Base-by-base conservation (phyloP, 2,113 vertebrate genomes). In the Meriones unguiculatus region DNA sequence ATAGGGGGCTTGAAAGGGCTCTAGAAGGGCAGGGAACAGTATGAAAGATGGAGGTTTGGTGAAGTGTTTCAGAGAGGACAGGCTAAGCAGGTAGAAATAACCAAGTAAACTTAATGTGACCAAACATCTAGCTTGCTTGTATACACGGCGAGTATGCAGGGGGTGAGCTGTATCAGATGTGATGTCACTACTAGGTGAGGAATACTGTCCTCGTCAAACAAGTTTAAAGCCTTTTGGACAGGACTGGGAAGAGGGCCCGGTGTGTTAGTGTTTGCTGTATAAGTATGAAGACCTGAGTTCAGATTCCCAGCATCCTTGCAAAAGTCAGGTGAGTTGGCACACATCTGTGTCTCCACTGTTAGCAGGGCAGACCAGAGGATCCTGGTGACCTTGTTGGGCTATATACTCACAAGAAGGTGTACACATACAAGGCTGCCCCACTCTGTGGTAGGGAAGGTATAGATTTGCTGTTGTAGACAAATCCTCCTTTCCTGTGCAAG, bases 201-300 rank as follows among this genome's bases (percentile, higher is more conserved):
- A 85, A 70, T 59, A 73, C 78, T 50, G 69, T 73, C 75, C 87
- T 97, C 9, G 81, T 1, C 87, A 75, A 91, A 57, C n/a, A 95
- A 87, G 95, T 75, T 75, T 62, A 59, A 91, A 90, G 67, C 75
- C 52, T 70, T 64, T 52, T 25, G 32, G 50, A 70, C 32, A 54
- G 65, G 82, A 28, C 62, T 85, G 62, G 38, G 62, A 46, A 82
- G 59, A 85, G 38, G 24, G 8, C 38, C 65, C 59, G 65, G 54
- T 62, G 12, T 20, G 57, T 62, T 25, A 62, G 22, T 62, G 12
- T 52, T 62, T 82, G 35, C 80, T 65, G 15, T 85, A n/a, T 25
- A 28, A 64, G 30, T 24, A 20, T 18, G 50, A 54, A 25, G 15
- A 22, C 50, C 50, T 35, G 30, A 32, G 50, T 30, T 85, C 38